Evolutionary conservation across 2,797 vertebrate genomes (phyloP).

Genomic region (Anisognathus igniventris): DNA sequence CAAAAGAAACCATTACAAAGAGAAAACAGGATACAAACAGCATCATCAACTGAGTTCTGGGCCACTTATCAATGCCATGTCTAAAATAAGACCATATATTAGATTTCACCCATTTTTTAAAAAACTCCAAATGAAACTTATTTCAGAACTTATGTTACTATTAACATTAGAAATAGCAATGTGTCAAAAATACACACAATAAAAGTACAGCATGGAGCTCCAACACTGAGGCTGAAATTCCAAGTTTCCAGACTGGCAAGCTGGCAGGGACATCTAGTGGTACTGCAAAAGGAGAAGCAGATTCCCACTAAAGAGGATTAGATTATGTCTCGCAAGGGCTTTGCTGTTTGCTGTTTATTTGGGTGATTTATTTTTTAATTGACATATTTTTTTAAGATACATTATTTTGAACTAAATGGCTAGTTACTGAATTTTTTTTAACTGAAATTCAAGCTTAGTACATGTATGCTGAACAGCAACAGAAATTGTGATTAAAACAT

Average conservation of each 20-base stretch:
- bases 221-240: not conserved
- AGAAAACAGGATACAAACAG: not conserved
- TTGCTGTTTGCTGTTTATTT: not conserved
- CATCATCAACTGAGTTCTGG: not conserved
- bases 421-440: not conserved
- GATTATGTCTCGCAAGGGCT: not conserved
- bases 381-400: not conserved
- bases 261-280: slow-evolving; percentile 27
- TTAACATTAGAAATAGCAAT: not conserved
- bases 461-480: not conserved
- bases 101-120: not conserved
- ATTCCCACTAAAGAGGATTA: not conserved
- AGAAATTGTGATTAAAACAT: not conserved
- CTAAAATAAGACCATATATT: not conserved
- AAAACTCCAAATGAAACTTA: not conserved
- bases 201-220: accelerated
- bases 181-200: not conserved
- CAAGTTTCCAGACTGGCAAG: not conserved
- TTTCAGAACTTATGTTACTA: not conserved
- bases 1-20: not conserved
- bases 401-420: not conserved
- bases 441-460: not conserved
- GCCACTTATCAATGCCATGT: not conserved
- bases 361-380: not conserved
- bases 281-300: not conserved